Evolutionary conservation across 2,113 vertebrate genomes (phyloP).

Genomic region (Neogobius melanostomus): DNA sequence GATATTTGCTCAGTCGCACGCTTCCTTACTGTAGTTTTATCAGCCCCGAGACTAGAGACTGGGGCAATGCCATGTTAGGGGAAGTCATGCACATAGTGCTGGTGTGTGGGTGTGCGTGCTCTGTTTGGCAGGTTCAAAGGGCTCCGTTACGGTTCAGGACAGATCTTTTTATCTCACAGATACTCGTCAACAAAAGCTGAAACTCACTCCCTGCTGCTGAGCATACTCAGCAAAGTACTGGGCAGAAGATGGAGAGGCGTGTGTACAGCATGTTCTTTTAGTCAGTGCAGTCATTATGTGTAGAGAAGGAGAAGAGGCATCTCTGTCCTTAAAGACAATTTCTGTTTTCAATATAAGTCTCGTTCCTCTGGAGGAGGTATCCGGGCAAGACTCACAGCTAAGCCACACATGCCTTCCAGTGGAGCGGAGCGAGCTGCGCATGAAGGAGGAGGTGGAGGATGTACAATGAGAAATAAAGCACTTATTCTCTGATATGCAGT

Average conservation of each 20-base stretch:
- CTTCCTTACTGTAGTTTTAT: conserved; percentile 10
- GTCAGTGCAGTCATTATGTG: conserved; percentile 3
- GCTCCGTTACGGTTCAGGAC: conserved; percentile 12
- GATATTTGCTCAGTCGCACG: too few species aligned
- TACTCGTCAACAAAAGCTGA: conserved; percentile 5
- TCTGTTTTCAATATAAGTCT: not conserved
- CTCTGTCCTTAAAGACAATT: conserved; percentile 20
- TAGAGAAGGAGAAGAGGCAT: conserved; percentile 10
- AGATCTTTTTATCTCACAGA: conserved; percentile 5
- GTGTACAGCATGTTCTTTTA: not conserved
- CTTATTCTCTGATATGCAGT: too few species aligned
- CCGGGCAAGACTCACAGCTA: too few species aligned
- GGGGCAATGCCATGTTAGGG: conserved; percentile 34
- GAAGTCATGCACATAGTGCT: conserved; percentile 41
- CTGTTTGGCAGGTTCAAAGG: conserved; percentile 51
- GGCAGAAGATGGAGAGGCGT: not conserved
- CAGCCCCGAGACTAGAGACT: conserved; percentile 29
- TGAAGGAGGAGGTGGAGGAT: too few species aligned
- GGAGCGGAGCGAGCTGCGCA: too few species aligned
- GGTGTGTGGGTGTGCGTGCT: conserved; percentile 21
- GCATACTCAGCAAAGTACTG: not conserved
- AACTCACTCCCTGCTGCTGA: not conserved
- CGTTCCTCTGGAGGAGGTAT: not conserved
- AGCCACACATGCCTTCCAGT: too few species aligned
- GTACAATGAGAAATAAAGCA: too few species aligned